Base-by-base conservation (phyloP, 2,797 vertebrate species). In the Mormyrops boulengeri region DNA sequence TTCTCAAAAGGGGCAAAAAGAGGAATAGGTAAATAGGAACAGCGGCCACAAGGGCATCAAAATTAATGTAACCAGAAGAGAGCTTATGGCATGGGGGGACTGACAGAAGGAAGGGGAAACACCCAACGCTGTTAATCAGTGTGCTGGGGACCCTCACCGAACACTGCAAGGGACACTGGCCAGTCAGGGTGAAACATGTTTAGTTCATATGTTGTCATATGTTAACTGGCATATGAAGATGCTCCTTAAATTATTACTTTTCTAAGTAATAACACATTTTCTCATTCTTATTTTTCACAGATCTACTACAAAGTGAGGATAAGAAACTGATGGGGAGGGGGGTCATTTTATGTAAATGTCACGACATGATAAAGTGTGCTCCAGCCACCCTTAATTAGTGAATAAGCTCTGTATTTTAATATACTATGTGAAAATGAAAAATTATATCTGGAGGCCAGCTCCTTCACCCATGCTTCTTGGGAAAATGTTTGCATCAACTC, bases 1-100 rank as follows among this genome's bases (percentile, higher is more conserved):
- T 89, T 85, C n/a, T 62, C 88, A 44, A 49, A 44, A 85, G 41
- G n/a, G n/a, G 53, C 57, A 88, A 88, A 69, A 87, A 57, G 50
- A 87, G 53, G 30, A 57, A 60, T 87, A 57, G 34, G 86, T 87
- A 62, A 87, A 87, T 87, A 60, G 53, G 69, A 87, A 57, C 6
- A 60, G 86, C 30, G 7, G 17, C 26, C 86, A 52, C 38, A 87
- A 60, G 53, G 34, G 86, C 19, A 34, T 22, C 50, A 11, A 60
- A 60, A 57, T 87, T 7, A 57, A n/a, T 14, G 8, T 34, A 47
- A 14, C 22, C 82, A 60, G 53, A 7, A 87, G 34, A 41, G 86
- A 52, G 86, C 22, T 60, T 14, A 22, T 41, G 86, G 17, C 19
- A 19, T 22, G 14, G 7, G 22, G 30, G 53, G 52, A 34, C 52